A percentile compares a stretch with the other conserved stretches of the same genome.
phyloP scores from a whole-genome alignment of 2,797 vertebrate genomes.

The Brotula barbata region DNA sequence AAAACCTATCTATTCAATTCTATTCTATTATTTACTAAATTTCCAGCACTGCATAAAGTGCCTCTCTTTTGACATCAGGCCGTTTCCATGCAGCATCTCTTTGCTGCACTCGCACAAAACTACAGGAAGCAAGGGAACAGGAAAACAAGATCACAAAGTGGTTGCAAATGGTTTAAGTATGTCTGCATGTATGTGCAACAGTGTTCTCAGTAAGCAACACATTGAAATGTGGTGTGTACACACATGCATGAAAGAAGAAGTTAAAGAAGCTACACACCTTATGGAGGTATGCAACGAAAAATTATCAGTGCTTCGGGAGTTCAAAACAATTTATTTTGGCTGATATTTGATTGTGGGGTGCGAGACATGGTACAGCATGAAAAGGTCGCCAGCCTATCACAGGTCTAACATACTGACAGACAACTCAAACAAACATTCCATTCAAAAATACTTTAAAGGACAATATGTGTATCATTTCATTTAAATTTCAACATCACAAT shows the following conservation, averaged over 20 bases:
- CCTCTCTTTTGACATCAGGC: neutral
- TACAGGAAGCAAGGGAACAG: slow-evolving; percentile 3
- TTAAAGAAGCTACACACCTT: neutral
- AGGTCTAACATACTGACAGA: too few relatives aligned
- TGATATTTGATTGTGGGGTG: too few relatives aligned
- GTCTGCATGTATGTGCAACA: too few relatives aligned
- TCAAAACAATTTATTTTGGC: too few relatives aligned
- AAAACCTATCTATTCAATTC: slow-evolving; percentile 29
- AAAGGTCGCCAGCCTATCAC: too few relatives aligned
- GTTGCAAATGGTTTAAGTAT: neutral
- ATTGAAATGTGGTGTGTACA: neutral
- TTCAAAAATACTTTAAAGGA: too few relatives aligned
- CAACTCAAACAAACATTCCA: too few relatives aligned
- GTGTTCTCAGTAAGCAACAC: too few relatives aligned
- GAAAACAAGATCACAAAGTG: slow-evolving; percentile 20
- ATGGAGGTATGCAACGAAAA: neutral
- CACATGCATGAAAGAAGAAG: neutral
- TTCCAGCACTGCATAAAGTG: slow-evolving; percentile 11
- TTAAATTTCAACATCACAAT: neutral
- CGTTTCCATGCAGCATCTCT: slow-evolving; percentile 3
- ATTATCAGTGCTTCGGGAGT: neutral
- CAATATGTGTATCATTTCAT: too few relatives aligned
- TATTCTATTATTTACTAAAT: slow-evolving; percentile 25
- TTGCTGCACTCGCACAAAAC: slow-evolving; percentile 17
- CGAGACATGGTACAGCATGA: too few relatives aligned